A percentile compares a stretch with the other conserved stretches of the same genome.
Conservation (phyloP, 2,797 vertebrate species). For the Adrianichthys oophorus region DNA sequence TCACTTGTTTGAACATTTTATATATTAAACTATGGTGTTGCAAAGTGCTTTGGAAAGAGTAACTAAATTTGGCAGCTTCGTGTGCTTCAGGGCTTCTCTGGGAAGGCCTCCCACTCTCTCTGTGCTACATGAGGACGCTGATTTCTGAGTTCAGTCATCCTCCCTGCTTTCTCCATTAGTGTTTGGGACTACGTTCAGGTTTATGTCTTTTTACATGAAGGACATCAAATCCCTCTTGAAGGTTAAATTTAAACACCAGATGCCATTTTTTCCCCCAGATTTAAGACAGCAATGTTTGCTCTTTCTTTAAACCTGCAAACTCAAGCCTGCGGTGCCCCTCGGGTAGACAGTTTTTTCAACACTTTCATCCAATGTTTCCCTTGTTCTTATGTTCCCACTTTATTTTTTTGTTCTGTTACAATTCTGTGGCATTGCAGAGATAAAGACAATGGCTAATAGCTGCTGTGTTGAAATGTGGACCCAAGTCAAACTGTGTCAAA, state of each 20-base stretch:
- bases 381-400: constrained; percentile 12
- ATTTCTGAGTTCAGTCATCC: constrained; percentile 28
- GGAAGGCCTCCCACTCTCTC: constrained; percentile 37
- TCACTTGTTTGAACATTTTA: not conserved
- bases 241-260: constrained; percentile 10
- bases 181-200: constrained; percentile 3
- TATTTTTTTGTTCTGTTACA: constrained; percentile 13
- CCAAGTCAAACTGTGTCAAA: constrained; percentile 16
- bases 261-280: constrained; percentile 9
- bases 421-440: constrained; percentile 32
- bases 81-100: constrained; percentile 23
- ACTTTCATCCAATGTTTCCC: constrained; percentile 42
- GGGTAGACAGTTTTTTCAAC: constrained; percentile 47
- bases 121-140: constrained; percentile 27
- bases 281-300: constrained; percentile 9
- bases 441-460: constrained; percentile 55
- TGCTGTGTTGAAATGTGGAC: constrained; percentile 52
- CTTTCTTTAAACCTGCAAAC: constrained; percentile 13
- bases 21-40: not conserved
- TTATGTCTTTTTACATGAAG: constrained; percentile 13
- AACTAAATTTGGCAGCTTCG: constrained; percentile 16
- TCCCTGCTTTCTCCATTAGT: constrained; percentile 16
- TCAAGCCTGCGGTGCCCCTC: not conserved
- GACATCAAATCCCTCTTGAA: constrained; percentile 6
- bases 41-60: constrained; percentile 8